phyloP scores from a whole-genome alignment of 2,888 invertebrate species.

The Esperia sulphurella region DNA sequence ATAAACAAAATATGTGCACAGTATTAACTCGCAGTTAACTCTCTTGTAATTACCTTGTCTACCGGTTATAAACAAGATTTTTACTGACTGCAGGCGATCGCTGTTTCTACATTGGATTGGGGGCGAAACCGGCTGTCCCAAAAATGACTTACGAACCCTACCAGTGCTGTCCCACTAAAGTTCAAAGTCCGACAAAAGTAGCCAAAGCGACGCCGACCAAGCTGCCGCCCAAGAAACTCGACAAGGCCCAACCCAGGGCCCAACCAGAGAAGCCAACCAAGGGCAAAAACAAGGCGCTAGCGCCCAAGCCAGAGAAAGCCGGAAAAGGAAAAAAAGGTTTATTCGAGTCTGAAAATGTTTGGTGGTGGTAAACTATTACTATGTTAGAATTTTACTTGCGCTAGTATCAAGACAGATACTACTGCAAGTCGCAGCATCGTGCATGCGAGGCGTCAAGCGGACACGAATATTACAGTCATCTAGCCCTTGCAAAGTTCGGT shows the following conservation, averaged over 20 bases:
- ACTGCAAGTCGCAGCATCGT: constrained; percentile 44
- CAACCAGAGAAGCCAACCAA: constrained; percentile 54
- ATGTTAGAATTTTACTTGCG: constrained; percentile 47
- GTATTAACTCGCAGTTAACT: constrained; percentile 70
- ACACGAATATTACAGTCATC: constrained; percentile 61
- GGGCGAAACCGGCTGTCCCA: constrained; percentile 88
- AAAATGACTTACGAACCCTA: constrained; percentile 91
- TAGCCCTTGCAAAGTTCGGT: constrained; percentile 36
- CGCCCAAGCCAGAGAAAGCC: constrained; percentile 75
- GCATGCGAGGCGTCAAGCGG: constrained; percentile 65
- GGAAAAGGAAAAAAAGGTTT: constrained; percentile 88
- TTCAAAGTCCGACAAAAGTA: constrained; percentile 87
- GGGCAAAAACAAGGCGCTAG: constrained; percentile 73
- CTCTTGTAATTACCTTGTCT: constrained; percentile 55
- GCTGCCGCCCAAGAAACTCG: constrained; percentile 79
- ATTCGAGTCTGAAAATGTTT: constrained; percentile 91
- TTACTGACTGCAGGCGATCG: constrained; percentile 97
- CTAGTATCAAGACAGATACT: constrained; percentile 45
- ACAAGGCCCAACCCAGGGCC: constrained; percentile 59
- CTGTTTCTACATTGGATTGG: constrained; percentile 98
- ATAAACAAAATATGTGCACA: constrained; percentile 55
- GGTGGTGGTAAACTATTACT: constrained; percentile 84
- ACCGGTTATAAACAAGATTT: constrained; percentile 84
- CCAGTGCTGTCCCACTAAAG: constrained; percentile 95
- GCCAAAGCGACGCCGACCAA: constrained; percentile 84